Evolutionary conservation across 2,113 vertebrate species (phyloP).

Genomic region (Pleuronectes platessa): DNA sequence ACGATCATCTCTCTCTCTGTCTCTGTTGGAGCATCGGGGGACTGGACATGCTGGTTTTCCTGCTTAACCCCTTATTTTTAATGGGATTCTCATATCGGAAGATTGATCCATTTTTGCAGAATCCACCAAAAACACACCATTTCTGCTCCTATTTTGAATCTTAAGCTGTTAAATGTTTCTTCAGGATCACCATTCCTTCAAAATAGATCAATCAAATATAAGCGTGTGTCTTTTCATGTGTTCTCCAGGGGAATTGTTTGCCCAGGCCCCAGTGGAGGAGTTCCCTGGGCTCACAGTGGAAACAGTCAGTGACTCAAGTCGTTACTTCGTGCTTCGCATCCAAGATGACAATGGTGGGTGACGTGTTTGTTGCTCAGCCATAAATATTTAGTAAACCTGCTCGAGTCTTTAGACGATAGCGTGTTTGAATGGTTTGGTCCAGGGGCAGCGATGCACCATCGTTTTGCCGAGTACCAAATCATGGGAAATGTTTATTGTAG

Average conservation of each 20-base stretch:
- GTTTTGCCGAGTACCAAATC: not conserved
- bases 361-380: slow-evolving; percentile 22
- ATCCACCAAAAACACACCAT: not conserved
- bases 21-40: not conserved
- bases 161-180: not conserved
- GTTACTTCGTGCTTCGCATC: slow-evolving; percentile 94
- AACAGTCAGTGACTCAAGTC: slow-evolving; percentile 93
- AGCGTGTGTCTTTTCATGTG: not conserved
- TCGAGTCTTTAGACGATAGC: not conserved
- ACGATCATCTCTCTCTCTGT: slow-evolving; percentile 22
- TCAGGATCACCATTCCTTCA: not conserved
- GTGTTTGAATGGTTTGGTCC: not conserved
- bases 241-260: slow-evolving; percentile 90
- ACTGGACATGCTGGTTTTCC: not conserved
- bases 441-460: not conserved
- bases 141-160: not conserved
- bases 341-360: slow-evolving; percentile 92
- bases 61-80: not conserved
- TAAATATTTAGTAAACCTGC: slow-evolving; percentile 30
- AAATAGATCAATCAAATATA: too few species aligned
- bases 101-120: not conserved
- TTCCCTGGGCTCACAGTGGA: slow-evolving; percentile 92
- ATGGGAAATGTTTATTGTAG: not conserved
- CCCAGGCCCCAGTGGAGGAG: slow-evolving; percentile 91
- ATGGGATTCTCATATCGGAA: not conserved